Percentiles rank a stretch among this genome's conserved stretches.
phyloP scores from a whole-genome alignment of 2,113 vertebrate genomes.

The Toxostoma redivivum region DNA sequence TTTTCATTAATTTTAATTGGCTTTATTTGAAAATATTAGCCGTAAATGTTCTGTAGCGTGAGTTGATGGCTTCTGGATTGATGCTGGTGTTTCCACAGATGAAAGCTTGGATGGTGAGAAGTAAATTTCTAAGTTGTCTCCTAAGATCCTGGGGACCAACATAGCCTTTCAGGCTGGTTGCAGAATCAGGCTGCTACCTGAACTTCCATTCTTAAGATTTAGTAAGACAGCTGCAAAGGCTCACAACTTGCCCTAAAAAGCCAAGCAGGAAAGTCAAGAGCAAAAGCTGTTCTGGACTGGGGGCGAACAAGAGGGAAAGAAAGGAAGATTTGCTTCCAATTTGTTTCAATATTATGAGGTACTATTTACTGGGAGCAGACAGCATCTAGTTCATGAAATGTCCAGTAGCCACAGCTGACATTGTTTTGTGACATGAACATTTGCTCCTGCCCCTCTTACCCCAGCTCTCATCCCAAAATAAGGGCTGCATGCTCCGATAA shows the following conservation, averaged over 20 bases:
- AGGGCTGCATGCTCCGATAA: not conserved
- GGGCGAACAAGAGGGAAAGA: not conserved
- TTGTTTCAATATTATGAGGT: not conserved
- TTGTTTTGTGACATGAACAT: not conserved
- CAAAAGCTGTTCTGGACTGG: not conserved
- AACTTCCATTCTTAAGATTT: not conserved
- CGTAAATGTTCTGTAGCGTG: not conserved
- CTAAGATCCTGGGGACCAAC: not conserved
- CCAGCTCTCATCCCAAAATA: not conserved
- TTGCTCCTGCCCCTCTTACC: not conserved
- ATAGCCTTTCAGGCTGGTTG: not conserved
- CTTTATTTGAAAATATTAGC: not conserved
- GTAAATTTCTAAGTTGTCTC: not conserved
- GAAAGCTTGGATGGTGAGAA: not conserved
- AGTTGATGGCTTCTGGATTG: not conserved
- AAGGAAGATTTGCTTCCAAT: not conserved
- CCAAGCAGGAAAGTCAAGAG: not conserved
- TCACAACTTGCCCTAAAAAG: not conserved
- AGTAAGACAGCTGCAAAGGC: not conserved
- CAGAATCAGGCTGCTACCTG: not conserved
- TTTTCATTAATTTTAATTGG: not conserved
- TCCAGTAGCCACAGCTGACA: not conserved
- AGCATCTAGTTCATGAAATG: not conserved
- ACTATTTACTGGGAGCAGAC: not conserved
- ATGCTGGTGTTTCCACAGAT: not conserved